Evolutionary conservation across 2,113 vertebrate species (phyloP).

Genomic region (Oxyura jamaicensis): DNA sequence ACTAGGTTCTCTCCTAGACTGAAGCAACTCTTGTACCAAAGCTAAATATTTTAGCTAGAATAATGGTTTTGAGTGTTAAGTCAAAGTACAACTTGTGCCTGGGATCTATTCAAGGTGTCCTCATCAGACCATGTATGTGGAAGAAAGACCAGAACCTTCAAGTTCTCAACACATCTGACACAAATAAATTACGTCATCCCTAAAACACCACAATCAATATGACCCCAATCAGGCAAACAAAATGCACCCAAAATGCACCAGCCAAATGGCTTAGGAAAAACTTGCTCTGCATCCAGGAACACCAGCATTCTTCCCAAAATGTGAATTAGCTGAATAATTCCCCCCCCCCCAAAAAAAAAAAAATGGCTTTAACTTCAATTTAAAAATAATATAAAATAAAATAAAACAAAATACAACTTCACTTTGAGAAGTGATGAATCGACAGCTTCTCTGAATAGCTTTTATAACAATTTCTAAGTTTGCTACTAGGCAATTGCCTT

Average conservation of each 20-base stretch:
- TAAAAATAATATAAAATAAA: not conserved
- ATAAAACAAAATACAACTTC: not conserved
- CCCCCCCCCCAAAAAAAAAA: not conserved
- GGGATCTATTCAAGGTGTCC: not conserved
- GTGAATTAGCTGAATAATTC: not conserved
- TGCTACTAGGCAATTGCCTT: not conserved
- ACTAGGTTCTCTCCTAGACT: not conserved
- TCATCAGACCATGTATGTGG: not conserved
- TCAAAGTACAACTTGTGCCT: not conserved
- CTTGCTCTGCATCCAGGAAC: not conserved
- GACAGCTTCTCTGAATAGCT: not conserved
- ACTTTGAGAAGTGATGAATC: not conserved
- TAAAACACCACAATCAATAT: not conserved
- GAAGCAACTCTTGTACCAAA: not conserved
- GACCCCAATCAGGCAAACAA: not conserved
- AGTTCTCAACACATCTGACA: not conserved
- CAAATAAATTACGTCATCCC: not conserved
- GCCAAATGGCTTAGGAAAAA: not conserved
- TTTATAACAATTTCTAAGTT: not conserved
- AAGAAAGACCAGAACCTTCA: not conserved
- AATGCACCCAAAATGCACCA: not conserved
- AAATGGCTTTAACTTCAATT: not conserved
- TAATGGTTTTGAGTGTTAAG: not conserved
- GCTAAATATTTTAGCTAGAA: not conserved
- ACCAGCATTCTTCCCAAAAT: not conserved